A percentile compares a stretch with the other conserved stretches of the same genome.
Conservation (phyloP, 1,140 invertebrate species). For the Mya arenaria region DNA sequence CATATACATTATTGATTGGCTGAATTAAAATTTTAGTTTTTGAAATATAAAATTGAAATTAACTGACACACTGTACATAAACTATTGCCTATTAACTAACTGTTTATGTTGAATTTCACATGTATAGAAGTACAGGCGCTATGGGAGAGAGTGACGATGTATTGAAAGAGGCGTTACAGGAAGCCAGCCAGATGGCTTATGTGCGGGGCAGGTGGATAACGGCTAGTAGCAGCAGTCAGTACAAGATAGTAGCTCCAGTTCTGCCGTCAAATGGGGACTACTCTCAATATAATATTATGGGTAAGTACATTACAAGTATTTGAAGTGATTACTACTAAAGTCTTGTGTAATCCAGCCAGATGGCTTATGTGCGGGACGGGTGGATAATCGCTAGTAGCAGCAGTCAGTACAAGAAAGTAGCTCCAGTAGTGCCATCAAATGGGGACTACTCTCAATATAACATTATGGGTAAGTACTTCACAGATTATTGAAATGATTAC, state of each 20-base stretch:
- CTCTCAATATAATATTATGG: constrained; percentile 51
- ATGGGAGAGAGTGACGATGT: constrained; percentile 42
- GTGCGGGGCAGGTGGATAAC: constrained; percentile 45
- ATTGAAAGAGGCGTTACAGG: constrained; percentile 27
- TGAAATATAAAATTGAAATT: too few relatives aligned
- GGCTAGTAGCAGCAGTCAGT: constrained; percentile 44
- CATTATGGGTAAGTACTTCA: constrained; percentile 26
- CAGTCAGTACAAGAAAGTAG: constrained; percentile 45
- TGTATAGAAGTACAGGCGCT: too few relatives aligned
- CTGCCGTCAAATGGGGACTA: constrained; percentile 53
- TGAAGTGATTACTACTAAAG: not conserved
- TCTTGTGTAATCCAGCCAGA: constrained; percentile 35
- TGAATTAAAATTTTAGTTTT: too few relatives aligned
- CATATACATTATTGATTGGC: too few relatives aligned
- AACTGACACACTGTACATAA: too few relatives aligned
- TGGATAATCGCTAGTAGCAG: constrained; percentile 37
- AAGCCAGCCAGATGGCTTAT: constrained; percentile 52
- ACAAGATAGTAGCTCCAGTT: constrained; percentile 38
- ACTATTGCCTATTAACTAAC: too few relatives aligned
- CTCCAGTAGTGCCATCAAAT: constrained; percentile 36
- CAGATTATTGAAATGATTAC: not conserved
- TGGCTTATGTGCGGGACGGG: constrained; percentile 36
- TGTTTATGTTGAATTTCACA: too few relatives aligned
- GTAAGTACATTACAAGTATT: constrained; percentile 35
- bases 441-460: constrained; percentile 52